Evolutionary conservation across 2,888 invertebrate genomes (phyloP), one percentile per base, ranked within the genome.

Genomic region (Cotesia congregata): DNA sequence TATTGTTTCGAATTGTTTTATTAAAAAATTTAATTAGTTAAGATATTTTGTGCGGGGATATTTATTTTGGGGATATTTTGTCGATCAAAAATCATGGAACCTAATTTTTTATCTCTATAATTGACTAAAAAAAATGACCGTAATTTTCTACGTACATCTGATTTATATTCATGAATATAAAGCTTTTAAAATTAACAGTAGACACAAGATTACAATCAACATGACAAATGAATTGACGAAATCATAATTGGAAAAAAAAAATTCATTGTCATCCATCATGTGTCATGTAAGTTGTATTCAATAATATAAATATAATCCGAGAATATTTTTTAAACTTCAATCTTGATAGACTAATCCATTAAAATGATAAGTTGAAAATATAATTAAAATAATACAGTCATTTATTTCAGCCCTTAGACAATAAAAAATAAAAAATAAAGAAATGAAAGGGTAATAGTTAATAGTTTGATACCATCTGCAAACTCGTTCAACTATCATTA

Each of bases 201-300:
- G 59, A 30, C 60, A 59, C 30, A 38, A 71, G 71, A 71, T 71
- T 38, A 15, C 15, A 38, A 71, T 71, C 61, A 39, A 9, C 39
- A 39, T 62, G 62, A 62, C 61, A 40, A 61, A 71, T 71, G 71
- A 61, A 38, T 71, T 62, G 71, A 71, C 39, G 62, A 71, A 71
- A 71, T 71, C 12, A 9, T 50, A 50, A 50, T 50, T 50, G 50
- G 50, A 9, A 50, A 50, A 50, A 50, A 50, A 50, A 30, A 30
- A 30, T 30, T 50, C 7, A 6, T 50, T 7, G 50, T 50, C 50
- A 50, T 50, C 50, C 50, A 50, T 50, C 50, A 50, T 50, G 50
- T 50, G 50, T 50, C 50, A 9, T 50, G 50, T 50, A 50, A 50
- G 50, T 9, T 50, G 50, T 50, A 50, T 50, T 50, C 50, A 50